phyloP scores from a whole-genome alignment of 2,888 invertebrate genomes.

The Trichogramma evanescens region DNA sequence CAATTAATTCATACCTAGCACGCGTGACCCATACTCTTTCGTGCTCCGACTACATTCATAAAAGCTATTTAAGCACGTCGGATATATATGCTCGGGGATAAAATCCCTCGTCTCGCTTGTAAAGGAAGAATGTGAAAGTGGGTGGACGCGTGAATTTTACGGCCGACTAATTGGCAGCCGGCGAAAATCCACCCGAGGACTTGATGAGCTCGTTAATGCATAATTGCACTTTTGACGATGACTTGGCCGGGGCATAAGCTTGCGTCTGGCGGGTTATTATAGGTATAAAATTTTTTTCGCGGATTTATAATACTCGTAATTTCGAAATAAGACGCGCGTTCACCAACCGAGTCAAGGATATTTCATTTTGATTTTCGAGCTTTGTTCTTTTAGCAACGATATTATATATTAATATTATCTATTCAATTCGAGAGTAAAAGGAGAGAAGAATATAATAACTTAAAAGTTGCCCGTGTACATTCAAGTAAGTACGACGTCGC shows the following conservation, averaged over 20 bases:
- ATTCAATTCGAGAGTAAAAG: too few relatives aligned
- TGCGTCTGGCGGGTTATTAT: too few relatives aligned
- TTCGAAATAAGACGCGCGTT: background rate
- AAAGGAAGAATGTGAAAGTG: background rate
- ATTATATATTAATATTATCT: too few relatives aligned
- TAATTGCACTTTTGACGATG: constrained; percentile 14
- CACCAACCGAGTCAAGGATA: too few relatives aligned
- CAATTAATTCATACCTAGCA: too few relatives aligned
- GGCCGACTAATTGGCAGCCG: constrained; percentile 31
- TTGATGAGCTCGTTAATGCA: constrained; percentile 33
- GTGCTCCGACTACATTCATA: constrained; percentile 8
- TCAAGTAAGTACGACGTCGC: too few relatives aligned
- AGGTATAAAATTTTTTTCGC: background rate
- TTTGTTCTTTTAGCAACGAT: too few relatives aligned
- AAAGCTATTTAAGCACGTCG: constrained; percentile 10
- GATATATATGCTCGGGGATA: too few relatives aligned
- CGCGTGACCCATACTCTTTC: constrained; percentile 1
- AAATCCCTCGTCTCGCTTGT: background rate
- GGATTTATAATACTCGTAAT: background rate
- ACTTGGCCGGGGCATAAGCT: background rate
- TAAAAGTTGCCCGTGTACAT: too few relatives aligned
- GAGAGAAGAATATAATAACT: too few relatives aligned
- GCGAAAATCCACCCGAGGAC: constrained; percentile 18
- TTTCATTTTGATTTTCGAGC: too few relatives aligned
- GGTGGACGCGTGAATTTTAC: constrained; percentile 24